Conservation (phyloP, 23 tunicate genomes). For the Diplosoma virens region DNA sequence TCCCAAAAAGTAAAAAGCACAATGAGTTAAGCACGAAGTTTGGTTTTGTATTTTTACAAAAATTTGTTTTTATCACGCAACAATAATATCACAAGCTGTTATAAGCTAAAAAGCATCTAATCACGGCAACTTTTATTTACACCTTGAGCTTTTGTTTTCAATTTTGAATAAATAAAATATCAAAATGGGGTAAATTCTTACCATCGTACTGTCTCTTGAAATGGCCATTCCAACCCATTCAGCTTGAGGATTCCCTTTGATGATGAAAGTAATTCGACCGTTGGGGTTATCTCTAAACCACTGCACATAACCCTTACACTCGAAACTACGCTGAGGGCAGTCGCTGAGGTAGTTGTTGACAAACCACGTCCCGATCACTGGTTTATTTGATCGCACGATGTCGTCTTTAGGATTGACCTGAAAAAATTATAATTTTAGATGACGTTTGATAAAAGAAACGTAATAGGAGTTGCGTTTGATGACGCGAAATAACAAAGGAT, state of each 20-base stretch:
- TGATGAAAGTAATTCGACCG: not conserved
- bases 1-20: no score
- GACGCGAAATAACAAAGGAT: no score
- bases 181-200: no score
- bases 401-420: not conserved
- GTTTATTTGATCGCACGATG: not conserved
- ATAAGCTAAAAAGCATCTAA: no score
- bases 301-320: not conserved
- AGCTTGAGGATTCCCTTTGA: not conserved
- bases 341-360: not conserved
- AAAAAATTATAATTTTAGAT: not conserved
- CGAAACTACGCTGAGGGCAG: not conserved
- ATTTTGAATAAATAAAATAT: no score
- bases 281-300: not conserved
- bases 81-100: no score
- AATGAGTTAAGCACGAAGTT: no score
- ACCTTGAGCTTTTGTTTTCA: no score
- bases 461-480: no score
- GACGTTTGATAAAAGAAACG: no score
- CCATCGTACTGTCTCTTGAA: not conserved
- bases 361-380: not conserved
- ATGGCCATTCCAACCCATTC: constrained; percentile 23
- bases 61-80: not conserved
- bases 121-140: no score
- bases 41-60: no score